These are phyloP conservation scores for Muschampia plurimacula DNA, from an alignment of 2,888 invertebrate species.

Conservation along the genomic window DNA sequence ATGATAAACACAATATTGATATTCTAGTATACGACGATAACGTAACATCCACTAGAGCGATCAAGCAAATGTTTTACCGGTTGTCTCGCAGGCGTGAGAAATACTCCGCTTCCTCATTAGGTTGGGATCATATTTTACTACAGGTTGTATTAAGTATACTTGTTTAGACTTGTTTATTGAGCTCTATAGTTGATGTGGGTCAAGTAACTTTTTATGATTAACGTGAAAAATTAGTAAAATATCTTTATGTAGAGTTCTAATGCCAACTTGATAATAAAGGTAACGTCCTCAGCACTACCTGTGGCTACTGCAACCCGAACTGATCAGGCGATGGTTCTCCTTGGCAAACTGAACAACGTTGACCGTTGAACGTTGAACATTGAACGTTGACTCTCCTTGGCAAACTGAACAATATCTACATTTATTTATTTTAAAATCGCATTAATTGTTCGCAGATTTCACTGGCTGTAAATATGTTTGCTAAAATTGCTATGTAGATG, in stretches of 20 bases:
- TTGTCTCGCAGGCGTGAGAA: conserved; percentile 21
- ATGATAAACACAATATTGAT: conserved; percentile 2
- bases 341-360: too few relatives aligned
- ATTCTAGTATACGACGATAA: conserved; percentile 3
- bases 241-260: conserved; percentile 7
- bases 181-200: conserved; percentile 5
- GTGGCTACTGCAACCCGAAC: too few relatives aligned
- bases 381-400: too few relatives aligned
- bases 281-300: too few relatives aligned
- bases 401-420: too few relatives aligned
- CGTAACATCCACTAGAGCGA: conserved; percentile 21
- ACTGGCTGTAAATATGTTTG: too few relatives aligned
- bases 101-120: conserved; percentile 25
- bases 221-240: not conserved
- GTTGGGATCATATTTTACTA: conserved; percentile 13
- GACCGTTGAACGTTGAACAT: too few relatives aligned
- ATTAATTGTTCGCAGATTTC: too few relatives aligned
- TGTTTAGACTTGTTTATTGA: conserved; percentile 5
- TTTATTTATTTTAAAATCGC: too few relatives aligned
- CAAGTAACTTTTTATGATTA: not conserved
- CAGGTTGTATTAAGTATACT: conserved; percentile 4
- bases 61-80: conserved; percentile 29
- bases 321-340: too few relatives aligned
- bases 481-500: too few relatives aligned
- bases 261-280: too few relatives aligned